Evolutionary conservation across 1,140 invertebrate genomes (phyloP), one percentile per base, ranked within the genome.

Genomic region (Drosophila pectinifera): DNA sequence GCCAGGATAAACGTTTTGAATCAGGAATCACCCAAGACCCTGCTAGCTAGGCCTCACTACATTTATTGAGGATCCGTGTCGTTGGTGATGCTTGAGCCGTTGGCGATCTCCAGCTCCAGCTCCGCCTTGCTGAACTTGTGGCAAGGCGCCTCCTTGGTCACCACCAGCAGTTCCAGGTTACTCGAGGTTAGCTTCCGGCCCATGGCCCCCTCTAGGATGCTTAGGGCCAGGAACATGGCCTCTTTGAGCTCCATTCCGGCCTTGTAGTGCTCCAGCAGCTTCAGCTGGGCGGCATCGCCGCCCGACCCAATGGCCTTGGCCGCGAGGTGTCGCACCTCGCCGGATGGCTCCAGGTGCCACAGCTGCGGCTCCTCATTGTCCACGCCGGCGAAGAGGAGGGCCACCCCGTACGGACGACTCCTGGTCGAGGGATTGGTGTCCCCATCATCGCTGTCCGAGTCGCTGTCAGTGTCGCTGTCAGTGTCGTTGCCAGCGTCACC

Each of bases 401-500:
- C 48, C 16, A 1, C 16, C 3, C 48, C 48, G 0, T 18, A 49
- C 0, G 48, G 48, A 7, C 48, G 48, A 14, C 26, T 3, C 2
- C 10, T 13, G 24, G n/a, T 28, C n/a, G 16, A 5, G 10, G 16
- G 46, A 10, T 0, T 7, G 0, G 0, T 5, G 3, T 31, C 13
- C 2, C 28, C 26, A 18, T 28, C 8, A 3, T 49, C 48, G 11
- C 48, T 49, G 26, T 49, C 48, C 26, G 11, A 16, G 48, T 31
- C 6, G 10, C 26, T 31, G 26, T 13, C 48, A 31, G 1, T 3
- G 24, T n/a, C 16, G 46, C n/a, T 5, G 24, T n/a, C n/a, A 7
- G 6, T 26, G 5, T 1, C 18, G 24, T 4, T 11, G 5, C 5
- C 5, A 0, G 13, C n/a, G 0, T 13, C 20, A 5, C 1, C 5